Conservation (phyloP, 2,888 invertebrate genomes). For the Drosophila paramelanica region DNA sequence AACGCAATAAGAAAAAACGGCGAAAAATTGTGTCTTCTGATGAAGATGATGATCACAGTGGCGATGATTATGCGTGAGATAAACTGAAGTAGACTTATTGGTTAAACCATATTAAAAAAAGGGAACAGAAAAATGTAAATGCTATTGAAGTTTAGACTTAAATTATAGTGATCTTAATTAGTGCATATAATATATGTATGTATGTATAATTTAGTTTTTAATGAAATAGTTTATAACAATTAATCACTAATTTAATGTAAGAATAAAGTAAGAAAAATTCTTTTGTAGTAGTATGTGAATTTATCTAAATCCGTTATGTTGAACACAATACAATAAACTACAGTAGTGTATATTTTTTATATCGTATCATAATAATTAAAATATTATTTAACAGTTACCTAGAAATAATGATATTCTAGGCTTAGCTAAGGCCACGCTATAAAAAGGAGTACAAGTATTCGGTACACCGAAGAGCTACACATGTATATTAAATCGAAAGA, state of each 20-base stretch:
- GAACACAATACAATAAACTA: conserved; percentile 37
- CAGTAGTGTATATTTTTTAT: conserved; percentile 48
- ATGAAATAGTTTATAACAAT: conserved; percentile 42
- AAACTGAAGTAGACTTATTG: conserved; percentile 30
- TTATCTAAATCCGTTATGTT: conserved; percentile 34
- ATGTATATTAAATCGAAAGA: conserved; percentile 4
- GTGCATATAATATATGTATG: conserved; percentile 42
- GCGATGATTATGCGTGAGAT: conserved; percentile 85
- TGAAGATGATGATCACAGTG: conserved; percentile 89
- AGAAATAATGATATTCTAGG: conserved; percentile 18
- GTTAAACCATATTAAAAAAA: conserved; percentile 34
- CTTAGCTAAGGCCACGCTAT: conserved; percentile 10
- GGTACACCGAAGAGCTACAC: conserved; percentile 17
- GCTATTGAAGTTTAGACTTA: conserved; percentile 32
- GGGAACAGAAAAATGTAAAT: conserved; percentile 18
- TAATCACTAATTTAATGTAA: conserved; percentile 32
- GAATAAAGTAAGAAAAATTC: conserved; percentile 25
- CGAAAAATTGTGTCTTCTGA: conserved; percentile 86
- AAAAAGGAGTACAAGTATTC: conserved; percentile 27
- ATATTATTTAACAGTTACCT: conserved; percentile 29
- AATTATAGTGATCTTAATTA: conserved; percentile 43
- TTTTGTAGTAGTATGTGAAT: conserved; percentile 35
- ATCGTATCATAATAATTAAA: conserved; percentile 18
- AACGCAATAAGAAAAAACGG: conserved; percentile 85
- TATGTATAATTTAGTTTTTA: conserved; percentile 58